Percentiles rank a stretch among this genome's conserved stretches.
These are phyloP conservation scores for Pteria penguin DNA, from an alignment of 2,888 invertebrate species.

Conservation along the genomic window DNA sequence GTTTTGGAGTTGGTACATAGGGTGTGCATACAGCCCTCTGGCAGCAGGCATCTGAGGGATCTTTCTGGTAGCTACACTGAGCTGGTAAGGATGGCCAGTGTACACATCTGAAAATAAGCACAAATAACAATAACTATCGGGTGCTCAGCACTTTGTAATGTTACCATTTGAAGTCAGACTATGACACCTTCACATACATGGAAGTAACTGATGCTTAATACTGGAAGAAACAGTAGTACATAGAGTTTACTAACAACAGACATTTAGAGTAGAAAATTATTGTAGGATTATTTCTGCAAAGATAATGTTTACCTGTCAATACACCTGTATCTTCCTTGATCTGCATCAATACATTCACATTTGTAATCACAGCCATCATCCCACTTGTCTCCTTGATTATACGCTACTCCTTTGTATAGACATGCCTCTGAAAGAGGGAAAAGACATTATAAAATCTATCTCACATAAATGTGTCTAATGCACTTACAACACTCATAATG, in stretches of 20 bases:
- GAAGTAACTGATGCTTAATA: not conserved
- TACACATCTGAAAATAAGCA: constrained; percentile 50
- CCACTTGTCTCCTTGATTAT: constrained; percentile 44
- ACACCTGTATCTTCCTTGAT: constrained; percentile 40
- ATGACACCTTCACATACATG: too few relatives aligned
- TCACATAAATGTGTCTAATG: not conserved
- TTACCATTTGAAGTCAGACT: too few relatives aligned
- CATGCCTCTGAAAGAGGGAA: constrained; percentile 30
- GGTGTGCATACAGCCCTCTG: constrained; percentile 55
- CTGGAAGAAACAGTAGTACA: too few relatives aligned
- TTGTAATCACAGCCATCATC: constrained; percentile 43
- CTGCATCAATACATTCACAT: constrained; percentile 45
- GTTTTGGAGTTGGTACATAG: constrained; percentile 24
- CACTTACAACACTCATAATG: too few relatives aligned
- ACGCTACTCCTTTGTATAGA: constrained; percentile 45
- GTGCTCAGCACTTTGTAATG: too few relatives aligned
- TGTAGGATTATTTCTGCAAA: too few relatives aligned
- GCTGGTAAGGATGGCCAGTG: constrained; percentile 56
- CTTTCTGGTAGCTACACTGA: constrained; percentile 55
- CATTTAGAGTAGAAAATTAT: too few relatives aligned
- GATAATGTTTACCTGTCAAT: constrained; percentile 37
- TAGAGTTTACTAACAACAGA: too few relatives aligned
- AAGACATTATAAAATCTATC: not conserved
- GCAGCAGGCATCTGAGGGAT: constrained; percentile 62
- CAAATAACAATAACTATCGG: not conserved